Evolutionary conservation across 2,113 vertebrate species (phyloP).

Genomic region (Mixornis gularis): DNA sequence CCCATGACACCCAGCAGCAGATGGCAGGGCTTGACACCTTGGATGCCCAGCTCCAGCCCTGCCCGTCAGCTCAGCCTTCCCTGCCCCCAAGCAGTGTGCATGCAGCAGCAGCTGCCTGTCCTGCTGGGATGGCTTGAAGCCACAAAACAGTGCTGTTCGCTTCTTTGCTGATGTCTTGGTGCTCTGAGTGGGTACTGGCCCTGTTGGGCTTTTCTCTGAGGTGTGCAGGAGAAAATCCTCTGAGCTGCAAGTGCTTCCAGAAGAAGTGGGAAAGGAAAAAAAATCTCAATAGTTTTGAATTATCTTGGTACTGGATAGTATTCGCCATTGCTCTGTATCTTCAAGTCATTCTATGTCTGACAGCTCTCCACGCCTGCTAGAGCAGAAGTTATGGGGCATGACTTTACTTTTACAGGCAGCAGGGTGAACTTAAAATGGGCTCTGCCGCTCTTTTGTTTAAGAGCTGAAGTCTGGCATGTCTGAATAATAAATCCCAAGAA

Average conservation of each 20-base stretch:
- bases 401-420: background rate
- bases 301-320: background rate
- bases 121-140: background rate
- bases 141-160: background rate
- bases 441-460: background rate
- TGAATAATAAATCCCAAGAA: background rate
- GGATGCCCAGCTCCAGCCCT: background rate
- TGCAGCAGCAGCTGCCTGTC: background rate
- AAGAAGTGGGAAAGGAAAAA: fast-evolving
- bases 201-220: background rate
- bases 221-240: background rate
- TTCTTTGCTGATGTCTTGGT: fast-evolving
- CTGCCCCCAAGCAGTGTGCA: fast-evolving
- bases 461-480: background rate
- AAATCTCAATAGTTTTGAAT: background rate
- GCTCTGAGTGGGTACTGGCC: background rate
- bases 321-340: background rate
- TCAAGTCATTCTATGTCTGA: fast-evolving
- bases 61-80: fast-evolving
- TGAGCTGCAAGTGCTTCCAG: background rate
- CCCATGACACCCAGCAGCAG: background rate
- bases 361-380: fast-evolving
- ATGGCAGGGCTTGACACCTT: background rate
- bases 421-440: background rate
- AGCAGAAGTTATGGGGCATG: background rate